These are phyloP conservation scores for Trachelus iudaicus DNA, from an alignment of 2,888 invertebrate genomes.

Conservation along the genomic window DNA sequence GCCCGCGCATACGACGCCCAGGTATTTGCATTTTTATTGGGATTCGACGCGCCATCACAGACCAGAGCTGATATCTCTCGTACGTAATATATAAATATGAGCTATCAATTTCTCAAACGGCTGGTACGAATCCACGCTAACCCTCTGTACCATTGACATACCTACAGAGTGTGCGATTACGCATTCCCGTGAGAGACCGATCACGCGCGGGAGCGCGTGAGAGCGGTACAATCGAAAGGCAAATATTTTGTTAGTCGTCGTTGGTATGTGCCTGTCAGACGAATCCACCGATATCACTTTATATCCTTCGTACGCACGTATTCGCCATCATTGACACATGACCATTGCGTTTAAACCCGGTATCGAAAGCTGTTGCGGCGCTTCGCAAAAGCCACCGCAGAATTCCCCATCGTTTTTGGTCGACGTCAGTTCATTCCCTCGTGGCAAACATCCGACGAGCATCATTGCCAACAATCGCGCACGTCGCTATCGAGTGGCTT, in stretches of 20 bases:
- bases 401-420: neutral
- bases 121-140: neutral
- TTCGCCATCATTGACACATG: neutral
- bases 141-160: neutral
- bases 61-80: conserved; percentile 32
- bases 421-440: neutral
- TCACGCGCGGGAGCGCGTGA: neutral
- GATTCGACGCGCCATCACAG: conserved; percentile 34
- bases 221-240: neutral
- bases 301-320: neutral
- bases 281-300: neutral
- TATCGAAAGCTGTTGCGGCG: neutral
- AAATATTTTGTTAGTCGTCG: neutral
- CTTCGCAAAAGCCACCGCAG: neutral
- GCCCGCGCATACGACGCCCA: conserved; percentile 19
- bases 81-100: conserved; percentile 15
- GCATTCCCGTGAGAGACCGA: neutral
- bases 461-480: neutral
- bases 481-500: neutral
- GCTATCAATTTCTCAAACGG: conserved; percentile 15
- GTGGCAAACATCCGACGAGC: neutral
- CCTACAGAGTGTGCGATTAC: neutral
- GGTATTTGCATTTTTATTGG: conserved; percentile 51
- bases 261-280: neutral
- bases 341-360: neutral